phyloP scores from a whole-genome alignment of 1,140 invertebrate genomes.

The Ganaspis sp. region DNA sequence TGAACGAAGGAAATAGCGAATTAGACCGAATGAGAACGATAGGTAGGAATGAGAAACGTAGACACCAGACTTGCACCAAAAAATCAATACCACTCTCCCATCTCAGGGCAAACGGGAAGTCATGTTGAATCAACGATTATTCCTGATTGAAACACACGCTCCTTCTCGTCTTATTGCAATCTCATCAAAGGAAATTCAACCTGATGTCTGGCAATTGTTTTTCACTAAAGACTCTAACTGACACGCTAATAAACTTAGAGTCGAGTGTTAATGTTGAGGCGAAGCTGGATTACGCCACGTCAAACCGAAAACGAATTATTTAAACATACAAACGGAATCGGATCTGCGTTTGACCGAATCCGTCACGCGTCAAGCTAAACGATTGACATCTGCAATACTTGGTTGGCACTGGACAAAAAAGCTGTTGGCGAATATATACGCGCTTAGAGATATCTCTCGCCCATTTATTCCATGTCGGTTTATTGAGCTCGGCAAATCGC shows the following conservation, averaged over 20 bases:
- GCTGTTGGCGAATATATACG: slow-evolving; percentile 35
- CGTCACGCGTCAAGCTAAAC: slow-evolving; percentile 56
- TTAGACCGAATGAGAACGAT: slow-evolving; percentile 63
- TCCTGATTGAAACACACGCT: slow-evolving; percentile 6
- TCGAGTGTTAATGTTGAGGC: background rate
- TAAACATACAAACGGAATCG: slow-evolving; percentile 13
- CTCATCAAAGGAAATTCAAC: slow-evolving; percentile 33
- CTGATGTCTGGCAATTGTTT: background rate
- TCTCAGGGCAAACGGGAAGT: slow-evolving; percentile 35
- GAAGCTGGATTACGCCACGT: background rate
- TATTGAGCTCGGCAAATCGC: slow-evolving; percentile 36
- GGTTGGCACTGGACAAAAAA: slow-evolving; percentile 44
- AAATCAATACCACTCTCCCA: slow-evolving; percentile 45
- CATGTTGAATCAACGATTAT: slow-evolving; percentile 32
- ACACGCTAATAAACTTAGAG: background rate
- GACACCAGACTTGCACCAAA: slow-evolving; percentile 33
- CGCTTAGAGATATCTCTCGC: slow-evolving; percentile 43
- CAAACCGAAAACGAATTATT: slow-evolving; percentile 1
- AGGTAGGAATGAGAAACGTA: slow-evolving; percentile 45
- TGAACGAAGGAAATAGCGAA: slow-evolving; percentile 61
- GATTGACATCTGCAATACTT: slow-evolving; percentile 59
- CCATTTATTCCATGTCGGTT: slow-evolving; percentile 40
- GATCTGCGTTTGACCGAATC: slow-evolving; percentile 60
- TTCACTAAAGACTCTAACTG: background rate
- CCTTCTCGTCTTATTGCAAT: background rate